Conservation (phyloP, 2,797 vertebrate species). For the Acipenser ruthenus region DNA sequence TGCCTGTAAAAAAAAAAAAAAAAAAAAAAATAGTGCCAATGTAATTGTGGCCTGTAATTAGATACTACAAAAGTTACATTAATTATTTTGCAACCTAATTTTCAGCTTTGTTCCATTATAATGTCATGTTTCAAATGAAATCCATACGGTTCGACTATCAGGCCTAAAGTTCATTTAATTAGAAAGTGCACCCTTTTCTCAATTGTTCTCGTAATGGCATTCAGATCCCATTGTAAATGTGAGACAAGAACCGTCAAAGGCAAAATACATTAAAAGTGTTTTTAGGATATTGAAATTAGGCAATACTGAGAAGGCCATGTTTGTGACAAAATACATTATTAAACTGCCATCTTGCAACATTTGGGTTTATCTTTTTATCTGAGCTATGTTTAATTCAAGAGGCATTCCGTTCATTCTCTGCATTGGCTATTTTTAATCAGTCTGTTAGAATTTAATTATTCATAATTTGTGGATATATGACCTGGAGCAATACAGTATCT, state of each 20-base stretch:
- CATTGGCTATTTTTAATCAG: constrained; percentile 17
- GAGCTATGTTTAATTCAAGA: constrained; percentile 21
- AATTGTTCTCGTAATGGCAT: constrained; percentile 14
- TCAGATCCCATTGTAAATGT: background rate
- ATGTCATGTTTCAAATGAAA: background rate
- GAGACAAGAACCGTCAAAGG: constrained; percentile 2
- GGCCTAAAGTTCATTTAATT: constrained; percentile 11
- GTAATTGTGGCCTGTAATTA: too few species aligned
- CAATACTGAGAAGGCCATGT: constrained; percentile 36
- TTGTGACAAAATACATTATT: constrained; percentile 45
- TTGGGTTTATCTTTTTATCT: constrained; percentile 27
- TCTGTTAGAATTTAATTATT: constrained; percentile 13
- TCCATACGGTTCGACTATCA: background rate
- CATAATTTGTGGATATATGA: constrained; percentile 3
- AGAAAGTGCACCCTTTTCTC: constrained; percentile 13
- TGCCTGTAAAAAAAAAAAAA: too few species aligned
- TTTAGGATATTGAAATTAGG: constrained; percentile 22
- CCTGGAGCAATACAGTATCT: constrained; percentile 3
- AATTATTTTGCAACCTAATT: too few species aligned
- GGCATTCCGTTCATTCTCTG: constrained; percentile 14
- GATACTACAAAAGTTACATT: too few species aligned
- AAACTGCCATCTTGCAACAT: constrained; percentile 49
- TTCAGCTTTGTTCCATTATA: background rate
- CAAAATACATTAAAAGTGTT: constrained; percentile 5
- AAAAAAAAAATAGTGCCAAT: too few species aligned